Evolutionary conservation across 2,888 invertebrate genomes (phyloP).

Genomic region (Diarsia brunnea): DNA sequence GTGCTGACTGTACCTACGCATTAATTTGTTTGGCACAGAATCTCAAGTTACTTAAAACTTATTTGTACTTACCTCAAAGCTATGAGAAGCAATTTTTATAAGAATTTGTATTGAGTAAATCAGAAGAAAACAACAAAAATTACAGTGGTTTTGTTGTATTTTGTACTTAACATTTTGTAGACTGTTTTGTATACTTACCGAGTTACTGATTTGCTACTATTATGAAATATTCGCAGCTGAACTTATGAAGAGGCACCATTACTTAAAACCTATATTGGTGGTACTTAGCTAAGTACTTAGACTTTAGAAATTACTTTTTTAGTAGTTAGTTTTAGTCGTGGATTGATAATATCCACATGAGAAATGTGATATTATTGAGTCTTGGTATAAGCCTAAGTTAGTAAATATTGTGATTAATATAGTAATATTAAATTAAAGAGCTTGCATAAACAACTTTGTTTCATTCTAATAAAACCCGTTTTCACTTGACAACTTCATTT

Average conservation of each 20-base stretch:
- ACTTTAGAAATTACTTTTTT: conserved; percentile 63
- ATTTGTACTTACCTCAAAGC: conserved; percentile 22
- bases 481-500: conserved; percentile 52
- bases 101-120: background rate
- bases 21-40: conserved; percentile 38
- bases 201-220: conserved; percentile 8
- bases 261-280: conserved; percentile 73
- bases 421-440: conserved; percentile 79
- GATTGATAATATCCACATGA: conserved; percentile 93
- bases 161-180: conserved; percentile 62
- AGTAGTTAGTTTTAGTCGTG: conserved; percentile 81
- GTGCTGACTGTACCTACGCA: conserved; percentile 52
- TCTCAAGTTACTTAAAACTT: conserved; percentile 39
- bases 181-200: conserved; percentile 52
- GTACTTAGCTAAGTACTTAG: conserved; percentile 81
- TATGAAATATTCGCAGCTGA: conserved; percentile 37
- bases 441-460: conserved; percentile 73
- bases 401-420: conserved; percentile 79
- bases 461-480: conserved; percentile 51
- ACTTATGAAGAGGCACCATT: conserved; percentile 52
- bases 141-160: conserved; percentile 57
- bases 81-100: conserved; percentile 10
- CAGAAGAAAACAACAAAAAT: background rate
- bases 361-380: conserved; percentile 93
- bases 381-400: conserved; percentile 89